Evolutionary conservation across 2,888 invertebrate genomes (phyloP).

Genomic region (Latheticus oryzae): DNA sequence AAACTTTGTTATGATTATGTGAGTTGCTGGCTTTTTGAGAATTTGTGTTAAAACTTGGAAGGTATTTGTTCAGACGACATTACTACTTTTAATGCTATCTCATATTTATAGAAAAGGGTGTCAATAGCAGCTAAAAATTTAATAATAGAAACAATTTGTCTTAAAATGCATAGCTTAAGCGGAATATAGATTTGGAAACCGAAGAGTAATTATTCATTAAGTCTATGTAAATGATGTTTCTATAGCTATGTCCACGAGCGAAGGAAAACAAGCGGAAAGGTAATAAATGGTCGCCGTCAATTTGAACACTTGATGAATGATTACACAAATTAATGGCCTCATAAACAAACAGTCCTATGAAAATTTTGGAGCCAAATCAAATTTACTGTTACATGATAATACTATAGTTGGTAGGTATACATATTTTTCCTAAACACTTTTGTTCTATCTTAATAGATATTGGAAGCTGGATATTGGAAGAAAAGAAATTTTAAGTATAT

Average conservation of each 20-base stretch:
- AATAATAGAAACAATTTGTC: too few species aligned
- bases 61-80: neutral
- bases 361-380: slow-evolving; percentile 5
- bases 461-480: too few species aligned
- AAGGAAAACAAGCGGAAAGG: slow-evolving; percentile 16
- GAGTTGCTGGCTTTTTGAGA: too few species aligned
- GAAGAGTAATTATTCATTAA: slow-evolving; percentile 11
- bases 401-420: too few species aligned
- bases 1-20: slow-evolving; percentile 26
- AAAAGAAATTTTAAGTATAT: too few species aligned
- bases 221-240: slow-evolving; percentile 14
- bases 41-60: slow-evolving; percentile 22
- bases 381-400: too few species aligned
- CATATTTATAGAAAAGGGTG: too few species aligned
- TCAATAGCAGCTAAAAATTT: too few species aligned
- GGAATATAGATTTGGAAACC: slow-evolving; percentile 4
- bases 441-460: too few species aligned
- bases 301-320: slow-evolving; percentile 20
- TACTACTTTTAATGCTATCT: too few species aligned
- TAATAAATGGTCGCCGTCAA: slow-evolving; percentile 18
- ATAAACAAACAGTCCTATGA: slow-evolving; percentile 17
- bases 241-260: slow-evolving; percentile 1
- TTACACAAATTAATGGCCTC: slow-evolving; percentile 16
- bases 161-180: too few species aligned
- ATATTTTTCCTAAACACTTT: too few species aligned